Percentiles rank a stretch among this genome's conserved stretches.
These are phyloP conservation scores for Belgica antarctica DNA, from an alignment of 2,888 invertebrate genomes.

Conservation along the genomic window DNA sequence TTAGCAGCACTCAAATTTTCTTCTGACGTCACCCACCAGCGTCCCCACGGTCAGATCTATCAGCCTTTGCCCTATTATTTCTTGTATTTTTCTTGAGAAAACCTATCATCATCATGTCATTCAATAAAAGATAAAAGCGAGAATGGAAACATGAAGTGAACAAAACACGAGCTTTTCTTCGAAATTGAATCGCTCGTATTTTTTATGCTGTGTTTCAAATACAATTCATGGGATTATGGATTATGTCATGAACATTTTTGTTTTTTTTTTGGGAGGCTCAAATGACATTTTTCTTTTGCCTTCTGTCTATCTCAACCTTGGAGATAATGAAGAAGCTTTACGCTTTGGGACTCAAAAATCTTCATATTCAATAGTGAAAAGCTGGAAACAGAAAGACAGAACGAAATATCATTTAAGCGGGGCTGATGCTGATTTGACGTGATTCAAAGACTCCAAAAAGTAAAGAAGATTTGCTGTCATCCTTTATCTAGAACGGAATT, in stretches of 20 bases:
- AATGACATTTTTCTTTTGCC: background rate
- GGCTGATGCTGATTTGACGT: too few species aligned
- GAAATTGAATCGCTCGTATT: background rate
- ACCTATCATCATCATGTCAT: background rate
- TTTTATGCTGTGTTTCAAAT: background rate
- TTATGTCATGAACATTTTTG: background rate
- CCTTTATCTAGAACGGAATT: too few species aligned
- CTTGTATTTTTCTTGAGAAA: background rate
- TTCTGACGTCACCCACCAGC: too few species aligned
- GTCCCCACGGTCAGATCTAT: constrained; percentile 12
- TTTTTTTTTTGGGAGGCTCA: background rate
- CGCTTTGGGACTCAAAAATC: background rate
- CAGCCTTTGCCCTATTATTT: constrained; percentile 7
- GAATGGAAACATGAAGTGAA: background rate
- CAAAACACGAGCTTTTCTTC: background rate
- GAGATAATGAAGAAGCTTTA: background rate
- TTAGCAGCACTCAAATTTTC: too few species aligned
- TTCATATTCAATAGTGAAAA: constrained; percentile 8
- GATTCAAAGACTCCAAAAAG: too few species aligned
- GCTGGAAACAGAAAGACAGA: too few species aligned
- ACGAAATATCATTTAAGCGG: too few species aligned
- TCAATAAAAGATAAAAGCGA: background rate
- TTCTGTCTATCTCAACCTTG: constrained; percentile 9
- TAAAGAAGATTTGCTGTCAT: too few species aligned
- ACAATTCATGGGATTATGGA: constrained; percentile 15